These are phyloP conservation scores for Gyrodactylus salaris DNA, from an alignment of 1,140 invertebrate genomes.

Conservation along the genomic window DNA sequence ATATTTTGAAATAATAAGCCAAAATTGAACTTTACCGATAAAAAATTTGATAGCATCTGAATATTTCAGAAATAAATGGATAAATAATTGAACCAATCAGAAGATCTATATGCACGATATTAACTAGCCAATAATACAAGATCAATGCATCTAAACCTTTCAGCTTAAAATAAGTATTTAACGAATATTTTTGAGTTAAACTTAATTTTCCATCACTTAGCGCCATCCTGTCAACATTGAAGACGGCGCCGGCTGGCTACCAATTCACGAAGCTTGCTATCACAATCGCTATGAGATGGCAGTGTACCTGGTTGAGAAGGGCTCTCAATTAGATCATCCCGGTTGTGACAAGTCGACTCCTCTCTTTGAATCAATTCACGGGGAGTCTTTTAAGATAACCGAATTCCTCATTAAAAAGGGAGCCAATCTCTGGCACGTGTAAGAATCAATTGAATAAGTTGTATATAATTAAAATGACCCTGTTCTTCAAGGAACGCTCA, in stretches of 20 bases:
- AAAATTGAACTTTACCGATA: too few species aligned
- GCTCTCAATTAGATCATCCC: background rate
- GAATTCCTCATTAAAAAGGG: background rate
- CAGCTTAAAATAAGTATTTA: background rate
- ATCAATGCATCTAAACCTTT: too few species aligned
- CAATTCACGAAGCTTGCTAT: background rate
- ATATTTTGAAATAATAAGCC: too few species aligned
- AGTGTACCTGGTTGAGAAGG: background rate
- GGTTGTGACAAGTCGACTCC: background rate
- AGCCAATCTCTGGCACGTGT: constrained; percentile 4
- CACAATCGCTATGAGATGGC: background rate
- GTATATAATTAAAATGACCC: background rate
- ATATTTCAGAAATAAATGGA: too few species aligned
- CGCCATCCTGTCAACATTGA: background rate
- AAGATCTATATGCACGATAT: too few species aligned
- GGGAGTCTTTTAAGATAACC: background rate
- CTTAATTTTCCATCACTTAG: background rate
- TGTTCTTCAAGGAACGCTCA: background rate
- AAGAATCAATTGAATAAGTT: background rate
- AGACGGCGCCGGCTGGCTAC: background rate
- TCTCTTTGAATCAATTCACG: background rate
- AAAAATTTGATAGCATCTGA: too few species aligned
- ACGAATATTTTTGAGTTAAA: background rate
- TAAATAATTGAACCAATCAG: too few species aligned
- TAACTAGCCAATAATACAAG: too few species aligned